Base-by-base conservation (phyloP, 92 coral and sea anemone genomes). In the Epizoanthus stellaris region DNA sequence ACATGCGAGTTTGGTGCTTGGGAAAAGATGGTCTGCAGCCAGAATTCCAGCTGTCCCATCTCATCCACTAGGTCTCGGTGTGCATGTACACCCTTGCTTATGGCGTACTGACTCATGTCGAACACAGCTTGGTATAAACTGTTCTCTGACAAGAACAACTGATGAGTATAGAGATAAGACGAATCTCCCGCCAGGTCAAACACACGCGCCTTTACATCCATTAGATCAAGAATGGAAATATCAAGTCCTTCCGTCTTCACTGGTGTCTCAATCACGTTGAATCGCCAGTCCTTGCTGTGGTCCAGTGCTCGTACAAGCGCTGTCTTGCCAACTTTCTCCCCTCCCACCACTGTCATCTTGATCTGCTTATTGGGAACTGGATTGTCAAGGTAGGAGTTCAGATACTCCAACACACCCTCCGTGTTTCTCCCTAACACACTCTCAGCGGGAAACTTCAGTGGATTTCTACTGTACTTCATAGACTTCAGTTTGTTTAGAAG, bases 1-100 rank as follows among this genome's bases (percentile, higher is more conserved):
- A 92, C 94, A 54, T 92, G 95, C 30, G 98, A 94, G 65, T 91
- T 88, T 8, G 98, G 98, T 19, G 95, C 98, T 72, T 89, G 94
- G 3, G 98, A 85, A 81, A 65, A 90, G 66, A 94, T 90, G 42
- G 93, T 85, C 81, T 94, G 95, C 0, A 94, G 92, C 98, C 98
- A 94, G 34, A 94, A 87, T 68, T 92, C 94, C 25, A 94, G 43
- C 75, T 89, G 85, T 25, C 95, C 95, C 39, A 94, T 93, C 62
- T 94, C 95, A 61, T 90, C 76, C 11, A 82, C 75, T 15, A 91
- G 76, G 25, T 85, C 71, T 20, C 84, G 73, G 40, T 91, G 87
- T 8, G 92, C 85, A 20, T 79, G 59, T 4, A 79, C 72, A 1
- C 83, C 83, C 67, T 90, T 94, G 89, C 89, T 92, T 23, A 88